These are phyloP conservation scores for Drosophila setifemur DNA, from an alignment of 1,140 invertebrate species.

Conservation along the genomic window DNA sequence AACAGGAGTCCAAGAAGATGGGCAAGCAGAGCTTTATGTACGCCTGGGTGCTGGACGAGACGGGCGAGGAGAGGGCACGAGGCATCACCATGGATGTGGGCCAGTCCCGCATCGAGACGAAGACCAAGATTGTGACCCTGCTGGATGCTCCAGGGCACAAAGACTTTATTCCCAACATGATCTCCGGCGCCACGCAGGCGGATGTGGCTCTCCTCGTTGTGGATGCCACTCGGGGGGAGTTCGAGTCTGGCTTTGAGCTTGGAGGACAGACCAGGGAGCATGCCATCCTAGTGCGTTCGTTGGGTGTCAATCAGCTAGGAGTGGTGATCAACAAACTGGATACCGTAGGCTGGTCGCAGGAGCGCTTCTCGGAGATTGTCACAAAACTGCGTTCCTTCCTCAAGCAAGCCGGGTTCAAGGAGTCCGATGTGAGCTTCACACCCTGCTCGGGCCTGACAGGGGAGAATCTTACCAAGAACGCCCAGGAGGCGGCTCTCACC, in stretches of 20 bases:
- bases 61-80: constrained; percentile 95
- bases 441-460: constrained; percentile 98
- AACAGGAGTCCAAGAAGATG: constrained; percentile 98
- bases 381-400: constrained; percentile 94
- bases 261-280: constrained; percentile 99
- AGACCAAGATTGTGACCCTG: constrained; percentile 90
- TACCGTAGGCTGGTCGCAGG: constrained; percentile 90
- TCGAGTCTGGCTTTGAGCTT: constrained; percentile 98
- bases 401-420: constrained; percentile 97
- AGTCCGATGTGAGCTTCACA: constrained; percentile 93
- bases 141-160: constrained; percentile 99
- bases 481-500: constrained; percentile 87
- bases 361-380: constrained; percentile 93
- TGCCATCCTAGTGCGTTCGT: constrained; percentile 94
- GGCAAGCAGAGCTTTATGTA: constrained; percentile 99
- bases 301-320: constrained; percentile 94
- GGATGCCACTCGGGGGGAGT: constrained; percentile 97
- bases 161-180: constrained; percentile 99
- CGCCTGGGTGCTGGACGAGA: constrained; percentile 99
- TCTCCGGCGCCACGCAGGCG: constrained; percentile 97
- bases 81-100: constrained; percentile 99
- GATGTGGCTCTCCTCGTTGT: constrained; percentile 98
- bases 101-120: constrained; percentile 95
- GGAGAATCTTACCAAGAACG: constrained; percentile 92
- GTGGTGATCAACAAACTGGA: constrained; percentile 95